Base-by-base conservation (phyloP, 2,113 vertebrate species). In the Amphilophus citrinellus region DNA sequence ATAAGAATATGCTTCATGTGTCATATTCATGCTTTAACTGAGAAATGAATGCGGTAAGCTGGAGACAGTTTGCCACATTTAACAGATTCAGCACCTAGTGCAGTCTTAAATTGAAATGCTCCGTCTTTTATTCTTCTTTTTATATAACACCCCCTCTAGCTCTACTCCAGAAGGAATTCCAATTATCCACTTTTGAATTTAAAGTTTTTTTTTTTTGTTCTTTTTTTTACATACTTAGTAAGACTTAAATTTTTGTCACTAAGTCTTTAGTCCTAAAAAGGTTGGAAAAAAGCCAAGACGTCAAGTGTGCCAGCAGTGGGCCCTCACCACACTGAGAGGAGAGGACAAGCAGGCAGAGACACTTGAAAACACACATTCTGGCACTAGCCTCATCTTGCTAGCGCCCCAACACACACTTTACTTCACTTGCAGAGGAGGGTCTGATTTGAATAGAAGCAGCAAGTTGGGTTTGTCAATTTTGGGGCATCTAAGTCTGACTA, bases 331-430 rank as follows among this genome's bases (percentile, higher is more conserved):
- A 89, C 84, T 22, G 80, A 77, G 79, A 83, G 80, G 78, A 79
- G 79, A 79, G 78, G 80, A 87, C 62, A 90, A 63, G 79, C 73
- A 53, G 77, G 84, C 68, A 27, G 44, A 87, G 32, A 89, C 78
- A 61, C 85, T 85, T 62, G 61, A 83, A 80, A 76, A 68, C 78
- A 83, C 84, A 81, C 77, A 84, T 85, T 78, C 71, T 91, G 86
- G 90, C 90, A 87, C 10, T 10, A 4, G 7, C 82, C 61, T 78
- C 76, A 39, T 89, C 76, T 79, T 44, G 83, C 92, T 88, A 87
- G 86, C 76, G 63, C 87, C 47, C 24, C 44, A 71, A 50, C 66
- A 71, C 2, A 1, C 27, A 27, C 44, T 50, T 30, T 20, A 50
- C 66, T 71, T 7, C 44, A 50, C 22, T 44, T 30, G 24, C 66